phyloP scores from a whole-genome alignment of 2,888 invertebrate species.

The Slavum lentiscoides region DNA sequence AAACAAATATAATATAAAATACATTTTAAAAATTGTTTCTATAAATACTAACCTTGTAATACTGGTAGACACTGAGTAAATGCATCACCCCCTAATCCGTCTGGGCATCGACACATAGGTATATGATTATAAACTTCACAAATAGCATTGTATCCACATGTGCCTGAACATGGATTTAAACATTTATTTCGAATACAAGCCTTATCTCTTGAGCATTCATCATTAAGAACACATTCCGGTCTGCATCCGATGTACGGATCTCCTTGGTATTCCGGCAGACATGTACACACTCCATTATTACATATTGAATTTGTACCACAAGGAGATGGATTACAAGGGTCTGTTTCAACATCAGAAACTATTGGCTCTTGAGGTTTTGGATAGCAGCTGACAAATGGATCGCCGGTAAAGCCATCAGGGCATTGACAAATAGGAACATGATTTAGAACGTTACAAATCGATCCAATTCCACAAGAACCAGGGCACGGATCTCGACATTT shows the following conservation, averaged over 20 bases:
- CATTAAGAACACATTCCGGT: constrained; percentile 75
- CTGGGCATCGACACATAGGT: constrained; percentile 74
- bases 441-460: constrained; percentile 66
- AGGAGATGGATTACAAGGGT: constrained; percentile 72
- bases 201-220: constrained; percentile 71
- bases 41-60: constrained; percentile 26
- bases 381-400: constrained; percentile 60
- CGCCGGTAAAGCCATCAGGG: constrained; percentile 60
- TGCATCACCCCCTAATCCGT: constrained; percentile 72
- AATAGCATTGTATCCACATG: constrained; percentile 74
- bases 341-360: constrained; percentile 56
- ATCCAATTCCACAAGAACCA: constrained; percentile 61
- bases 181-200: constrained; percentile 74
- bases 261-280: constrained; percentile 67
- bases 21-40: not conserved
- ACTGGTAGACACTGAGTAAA: constrained; percentile 66
- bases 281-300: constrained; percentile 67
- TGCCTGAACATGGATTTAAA: constrained; percentile 73
- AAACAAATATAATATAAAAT: not conserved
- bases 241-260: constrained; percentile 71
- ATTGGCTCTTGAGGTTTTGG: constrained; percentile 55
- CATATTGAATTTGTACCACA: constrained; percentile 75
- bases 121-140: constrained; percentile 77
- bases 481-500: constrained; percentile 63
- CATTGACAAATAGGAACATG: constrained; percentile 78